A percentile compares a stretch with the other conserved stretches of the same genome.
phyloP scores from a whole-genome alignment of 2,888 invertebrate genomes.

The Acrobasis repandana region DNA sequence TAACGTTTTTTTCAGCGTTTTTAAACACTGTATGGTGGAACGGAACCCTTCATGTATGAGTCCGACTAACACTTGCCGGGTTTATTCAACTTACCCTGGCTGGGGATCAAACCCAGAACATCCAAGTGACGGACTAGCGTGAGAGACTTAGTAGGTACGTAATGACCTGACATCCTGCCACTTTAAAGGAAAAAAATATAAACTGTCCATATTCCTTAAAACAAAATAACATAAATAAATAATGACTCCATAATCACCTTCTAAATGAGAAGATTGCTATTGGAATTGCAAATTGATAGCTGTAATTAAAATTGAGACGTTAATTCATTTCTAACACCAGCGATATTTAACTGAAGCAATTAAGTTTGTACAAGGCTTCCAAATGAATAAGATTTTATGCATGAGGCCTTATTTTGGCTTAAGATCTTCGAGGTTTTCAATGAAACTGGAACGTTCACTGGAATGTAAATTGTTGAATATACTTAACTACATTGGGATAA shows the following conservation, averaged over 20 bases:
- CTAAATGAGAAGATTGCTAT: conserved; percentile 1
- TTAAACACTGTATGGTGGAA: too few relatives aligned
- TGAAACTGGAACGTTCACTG: background rate
- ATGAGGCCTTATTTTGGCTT: conserved; percentile 5
- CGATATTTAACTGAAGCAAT: conserved; percentile 9
- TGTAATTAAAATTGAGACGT: conserved; percentile 11
- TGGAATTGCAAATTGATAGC: conserved; percentile 18
- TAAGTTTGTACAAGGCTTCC: conserved; percentile 10
- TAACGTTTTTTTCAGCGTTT: too few relatives aligned
- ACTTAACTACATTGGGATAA: background rate
- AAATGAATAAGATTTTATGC: conserved; percentile 18
- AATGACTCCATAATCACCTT: background rate
- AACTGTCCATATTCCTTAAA: too few relatives aligned
- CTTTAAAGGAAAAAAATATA: too few relatives aligned
- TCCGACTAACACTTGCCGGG: too few relatives aligned
- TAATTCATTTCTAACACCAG: conserved; percentile 14
- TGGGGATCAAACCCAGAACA: too few relatives aligned
- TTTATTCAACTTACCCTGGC: too few relatives aligned
- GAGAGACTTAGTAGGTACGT: too few relatives aligned
- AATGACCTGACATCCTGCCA: too few relatives aligned
- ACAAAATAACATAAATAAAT: too few relatives aligned
- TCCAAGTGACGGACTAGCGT: too few relatives aligned
- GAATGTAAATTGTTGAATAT: background rate
- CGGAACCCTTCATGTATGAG: too few relatives aligned
- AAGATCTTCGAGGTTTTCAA: background rate